Evolutionary conservation across 2,888 invertebrate genomes (phyloP).

Genomic region (Ditylenchus weischeri): DNA sequence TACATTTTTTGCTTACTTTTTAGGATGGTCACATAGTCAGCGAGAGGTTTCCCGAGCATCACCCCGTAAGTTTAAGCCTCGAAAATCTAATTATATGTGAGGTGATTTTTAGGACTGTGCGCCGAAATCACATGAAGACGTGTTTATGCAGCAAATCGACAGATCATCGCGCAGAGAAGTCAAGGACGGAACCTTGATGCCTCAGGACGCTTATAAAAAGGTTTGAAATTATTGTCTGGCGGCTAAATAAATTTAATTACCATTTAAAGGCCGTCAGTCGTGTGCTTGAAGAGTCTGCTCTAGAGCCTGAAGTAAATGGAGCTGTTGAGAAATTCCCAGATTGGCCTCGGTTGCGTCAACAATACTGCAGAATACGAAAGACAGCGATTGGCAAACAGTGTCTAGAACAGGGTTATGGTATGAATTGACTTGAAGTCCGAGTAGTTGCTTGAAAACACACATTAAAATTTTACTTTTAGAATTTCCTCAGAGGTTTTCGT

Average conservation of each 20-base stretch:
- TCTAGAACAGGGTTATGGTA: conserved; percentile 9
- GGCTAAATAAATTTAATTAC: background rate
- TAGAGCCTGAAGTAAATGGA: conserved; percentile 13
- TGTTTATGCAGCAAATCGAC: conserved; percentile 33
- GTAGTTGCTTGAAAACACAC: background rate
- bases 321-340: conserved; percentile 34
- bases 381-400: conserved; percentile 17
- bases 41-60: conserved; percentile 18
- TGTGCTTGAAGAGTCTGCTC: conserved; percentile 11
- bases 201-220: conserved; percentile 38
- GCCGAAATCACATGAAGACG: conserved; percentile 26
- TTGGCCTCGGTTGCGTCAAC: conserved; percentile 35
- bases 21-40: conserved; percentile 31
- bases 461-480: conserved; percentile 2
- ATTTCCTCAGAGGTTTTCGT: background rate
- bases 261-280: conserved; percentile 11
- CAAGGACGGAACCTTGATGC: conserved; percentile 33
- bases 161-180: conserved; percentile 35
- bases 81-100: no score
- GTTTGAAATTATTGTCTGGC: background rate
- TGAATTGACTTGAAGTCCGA: background rate
- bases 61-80: background rate
- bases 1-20: background rate
- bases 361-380: conserved; percentile 37
- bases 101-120: conserved; percentile 16